Evolutionary conservation across 2,113 vertebrate genomes (phyloP).

Genomic region (Malaclemys terrapin): DNA sequence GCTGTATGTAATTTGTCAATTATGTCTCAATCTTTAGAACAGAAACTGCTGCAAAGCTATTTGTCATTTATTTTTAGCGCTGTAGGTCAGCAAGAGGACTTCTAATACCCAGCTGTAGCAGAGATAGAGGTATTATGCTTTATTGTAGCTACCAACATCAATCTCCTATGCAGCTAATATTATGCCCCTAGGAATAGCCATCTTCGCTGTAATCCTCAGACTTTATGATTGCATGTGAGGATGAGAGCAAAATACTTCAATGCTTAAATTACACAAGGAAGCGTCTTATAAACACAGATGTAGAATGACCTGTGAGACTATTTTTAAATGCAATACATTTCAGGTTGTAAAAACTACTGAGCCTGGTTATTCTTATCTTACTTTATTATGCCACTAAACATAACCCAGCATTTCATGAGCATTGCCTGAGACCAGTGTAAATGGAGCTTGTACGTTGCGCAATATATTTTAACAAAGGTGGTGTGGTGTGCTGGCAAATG

Average conservation of each 20-base stretch:
- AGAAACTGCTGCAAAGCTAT: constrained; percentile 9
- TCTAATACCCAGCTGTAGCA: constrained; percentile 12
- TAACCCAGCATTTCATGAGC: background rate
- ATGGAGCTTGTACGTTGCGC: background rate
- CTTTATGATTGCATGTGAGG: background rate
- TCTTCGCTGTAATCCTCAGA: background rate
- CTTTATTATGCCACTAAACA: constrained; percentile 28
- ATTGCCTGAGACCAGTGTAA: background rate
- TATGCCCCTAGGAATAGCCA: constrained; percentile 28
- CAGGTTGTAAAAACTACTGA: constrained; percentile 25
- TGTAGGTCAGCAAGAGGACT: constrained; percentile 47
- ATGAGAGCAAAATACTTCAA: constrained; percentile 20
- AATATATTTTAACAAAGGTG: background rate
- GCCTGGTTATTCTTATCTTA: constrained; percentile 29
- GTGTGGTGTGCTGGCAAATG: background rate
- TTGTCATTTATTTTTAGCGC: constrained; percentile 46
- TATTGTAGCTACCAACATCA: constrained; percentile 26
- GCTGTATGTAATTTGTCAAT: background rate
- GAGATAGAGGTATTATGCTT: constrained; percentile 23
- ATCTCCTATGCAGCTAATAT: constrained; percentile 18
- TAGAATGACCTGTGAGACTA: background rate
- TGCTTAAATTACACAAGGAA: constrained; percentile 28
- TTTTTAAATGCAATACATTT: constrained; percentile 41
- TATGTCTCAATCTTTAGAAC: background rate
- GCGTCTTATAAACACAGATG: constrained; percentile 5